Percentiles rank a stretch among this genome's conserved stretches.
Evolutionary conservation across 2,888 invertebrate genomes (phyloP).

Genomic region (Erpobdella octoculata): DNA sequence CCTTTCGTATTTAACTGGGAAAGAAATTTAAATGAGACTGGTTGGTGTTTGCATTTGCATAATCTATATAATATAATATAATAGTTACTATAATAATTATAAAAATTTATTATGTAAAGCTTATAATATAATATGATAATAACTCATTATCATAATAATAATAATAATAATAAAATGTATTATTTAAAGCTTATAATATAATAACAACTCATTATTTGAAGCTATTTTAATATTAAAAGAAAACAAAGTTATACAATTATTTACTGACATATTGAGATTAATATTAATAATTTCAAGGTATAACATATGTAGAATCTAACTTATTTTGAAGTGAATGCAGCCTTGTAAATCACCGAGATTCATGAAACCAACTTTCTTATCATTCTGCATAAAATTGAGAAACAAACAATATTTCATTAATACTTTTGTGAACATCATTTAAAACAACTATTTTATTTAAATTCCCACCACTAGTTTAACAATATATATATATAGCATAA

Average conservation of each 20-base stretch:
- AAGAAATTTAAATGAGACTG: conserved; percentile 3
- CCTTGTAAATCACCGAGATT: conserved; percentile 98
- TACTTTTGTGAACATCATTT: too few relatives aligned
- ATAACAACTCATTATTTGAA: neutral
- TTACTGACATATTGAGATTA: neutral
- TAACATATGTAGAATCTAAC: too few relatives aligned
- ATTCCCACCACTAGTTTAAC: too few relatives aligned
- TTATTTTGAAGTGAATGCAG: conserved; percentile 95
- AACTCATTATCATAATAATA: too few relatives aligned
- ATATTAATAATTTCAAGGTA: neutral
- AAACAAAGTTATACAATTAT: neutral
- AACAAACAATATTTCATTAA: too few relatives aligned
- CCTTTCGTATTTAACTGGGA: conserved; percentile 87
- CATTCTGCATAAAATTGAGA: conserved; percentile 67
- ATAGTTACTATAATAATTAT: too few relatives aligned
- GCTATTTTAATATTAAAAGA: neutral
- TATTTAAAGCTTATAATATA: neutral
- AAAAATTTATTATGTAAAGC: too few relatives aligned
- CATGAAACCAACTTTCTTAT: conserved; percentile 91
- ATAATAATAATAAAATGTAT: neutral
- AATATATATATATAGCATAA: too few relatives aligned
- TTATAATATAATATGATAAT: too few relatives aligned
- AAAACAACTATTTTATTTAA: neutral
- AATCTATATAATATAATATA: too few relatives aligned
- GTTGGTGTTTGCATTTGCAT: too few relatives aligned